phyloP scores from a whole-genome alignment of 2,113 vertebrate genomes.

The Ellobius talpinus region DNA sequence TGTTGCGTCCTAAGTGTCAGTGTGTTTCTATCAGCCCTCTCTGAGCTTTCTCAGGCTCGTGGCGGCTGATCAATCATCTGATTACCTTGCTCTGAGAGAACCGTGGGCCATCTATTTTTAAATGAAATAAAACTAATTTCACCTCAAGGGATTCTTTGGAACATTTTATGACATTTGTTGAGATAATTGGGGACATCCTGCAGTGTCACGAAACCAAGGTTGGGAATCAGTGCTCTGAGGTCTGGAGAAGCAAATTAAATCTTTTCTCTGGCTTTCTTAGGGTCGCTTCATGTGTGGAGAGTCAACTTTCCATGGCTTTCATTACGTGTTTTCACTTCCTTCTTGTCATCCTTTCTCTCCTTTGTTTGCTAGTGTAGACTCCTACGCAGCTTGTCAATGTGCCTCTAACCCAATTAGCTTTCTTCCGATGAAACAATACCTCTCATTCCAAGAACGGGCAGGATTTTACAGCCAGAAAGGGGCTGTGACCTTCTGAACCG shows the following conservation, averaged over 20 bases:
- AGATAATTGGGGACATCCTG: conserved; percentile 78
- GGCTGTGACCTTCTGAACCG: conserved; percentile 76
- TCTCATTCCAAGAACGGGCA: not conserved
- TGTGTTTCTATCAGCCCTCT: not conserved
- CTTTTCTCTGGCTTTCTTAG: conserved; percentile 72
- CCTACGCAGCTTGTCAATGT: conserved; percentile 47
- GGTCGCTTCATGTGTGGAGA: conserved; percentile 66
- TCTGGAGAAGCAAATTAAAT: conserved; percentile 79
- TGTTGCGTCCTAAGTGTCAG: conserved; percentile 29
- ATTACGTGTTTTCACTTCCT: conserved; percentile 68
- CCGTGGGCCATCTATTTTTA: conserved; percentile 69
- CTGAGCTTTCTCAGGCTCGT: not conserved
- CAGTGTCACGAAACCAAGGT: conserved; percentile 74
- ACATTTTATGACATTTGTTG: conserved; percentile 74
- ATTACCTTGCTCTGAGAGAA: conserved; percentile 54
- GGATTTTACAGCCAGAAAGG: conserved; percentile 72
- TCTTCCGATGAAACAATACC: conserved; percentile 73
- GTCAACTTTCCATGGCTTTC: conserved; percentile 67
- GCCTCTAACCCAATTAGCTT: conserved; percentile 73
- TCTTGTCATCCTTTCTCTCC: conserved; percentile 58
- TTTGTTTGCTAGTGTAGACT: conserved; percentile 65
- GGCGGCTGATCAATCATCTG: conserved; percentile 38
- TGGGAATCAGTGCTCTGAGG: conserved; percentile 64
- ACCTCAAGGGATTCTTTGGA: conserved; percentile 72
- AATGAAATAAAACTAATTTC: conserved; percentile 80